Evolutionary conservation across 2,113 vertebrate genomes (phyloP), one percentile per base, ranked within the genome.

Genomic region (Rafetus swinhoei): DNA sequence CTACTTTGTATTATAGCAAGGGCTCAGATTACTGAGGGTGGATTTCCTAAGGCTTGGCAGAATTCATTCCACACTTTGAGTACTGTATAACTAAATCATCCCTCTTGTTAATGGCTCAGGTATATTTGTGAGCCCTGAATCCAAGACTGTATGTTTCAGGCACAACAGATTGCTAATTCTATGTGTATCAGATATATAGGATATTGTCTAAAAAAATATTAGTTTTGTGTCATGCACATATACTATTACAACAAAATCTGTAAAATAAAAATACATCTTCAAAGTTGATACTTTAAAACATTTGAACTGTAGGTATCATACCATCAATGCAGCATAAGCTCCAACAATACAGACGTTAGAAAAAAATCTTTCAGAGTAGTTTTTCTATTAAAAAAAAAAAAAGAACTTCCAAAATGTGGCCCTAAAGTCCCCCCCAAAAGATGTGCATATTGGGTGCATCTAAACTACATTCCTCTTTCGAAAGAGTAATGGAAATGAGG

Each of bases 351-450:
- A 69, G 83, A 83, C 54, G 1, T 10, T 25, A 35, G 39, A 24
- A 9, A 60, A 56, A 11, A 72, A 39, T 22, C 0, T 0, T 60
- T 85, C 91, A 60, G 29, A 24, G 2, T 2, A 56, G 0, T 0
- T 16, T 89, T 79, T 85, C 24, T 0, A 3, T 5, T 32, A 21
- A 55, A 83, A 86, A 81, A 81, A 59, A 13, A 85, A 39, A 39
- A 39, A 39, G 4, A 53, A 0, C 9, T 59, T 81, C 45, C 55
- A 56, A 72, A 82, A 45, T 62, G 10, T 50, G 39, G 65, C 14
- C 6, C 90, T 88, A 10, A 24, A n/a, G 65, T 65, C 7, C 53
- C 53, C 53, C 7, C 18, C 62, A 3, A 11, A 59, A 27, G 86
- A 62, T 62, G 25, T 62, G 59, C 7, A 12, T 76, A 52, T 45